Base-by-base conservation (phyloP, 92 coral and sea anemone species). In the Zoanthus solanderi region DNA sequence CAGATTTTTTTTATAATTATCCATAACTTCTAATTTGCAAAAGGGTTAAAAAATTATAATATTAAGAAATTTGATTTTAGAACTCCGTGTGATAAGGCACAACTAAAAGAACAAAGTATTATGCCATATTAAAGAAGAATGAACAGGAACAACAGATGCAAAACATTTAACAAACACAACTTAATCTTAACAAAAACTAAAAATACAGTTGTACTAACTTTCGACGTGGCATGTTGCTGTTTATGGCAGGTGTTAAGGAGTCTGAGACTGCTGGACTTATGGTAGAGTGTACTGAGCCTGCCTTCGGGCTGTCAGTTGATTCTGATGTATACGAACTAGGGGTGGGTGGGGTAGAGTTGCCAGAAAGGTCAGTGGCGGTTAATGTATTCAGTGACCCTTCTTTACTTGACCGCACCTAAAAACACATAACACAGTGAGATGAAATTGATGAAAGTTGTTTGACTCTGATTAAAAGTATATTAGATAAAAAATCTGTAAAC, bases 311-410 rank as follows among this genome's bases (percentile, higher is more conserved):
- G 77, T 91, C 98, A 6, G 98, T 93, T 13, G 98, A 93, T 76
- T 89, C 98, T 16, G 98, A 95, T 6, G 96, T 89, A 29, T 87
- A 87, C n/a, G 98, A 95, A 78, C 96, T 93, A n/a, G 98, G 98
- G 5, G 98, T 95, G 87, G 98, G 98, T 48, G 98, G 98, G 75
- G 98, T 95, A 48, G 95, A 95, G 72, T 92, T 92, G 4, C 90
- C 98, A 50, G 92, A 94, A 67, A 83, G 75, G 14, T 81, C 75
- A 31, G 47, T 81, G 28, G 52, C 15, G 12, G 85, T 83, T 68
- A 95, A 75, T 45, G 81, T 90, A 34, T 95, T 93, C 15, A 95
- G 92, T 15, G 96, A 95, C 12, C 96, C 94, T 71, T 95, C 98
- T 76, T 95, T 95, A 80, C 98, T 95, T 18, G 94, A 93, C 83